These are phyloP conservation scores for Biston stratarius DNA, from an alignment of 2,888 invertebrate genomes.

Conservation along the genomic window DNA sequence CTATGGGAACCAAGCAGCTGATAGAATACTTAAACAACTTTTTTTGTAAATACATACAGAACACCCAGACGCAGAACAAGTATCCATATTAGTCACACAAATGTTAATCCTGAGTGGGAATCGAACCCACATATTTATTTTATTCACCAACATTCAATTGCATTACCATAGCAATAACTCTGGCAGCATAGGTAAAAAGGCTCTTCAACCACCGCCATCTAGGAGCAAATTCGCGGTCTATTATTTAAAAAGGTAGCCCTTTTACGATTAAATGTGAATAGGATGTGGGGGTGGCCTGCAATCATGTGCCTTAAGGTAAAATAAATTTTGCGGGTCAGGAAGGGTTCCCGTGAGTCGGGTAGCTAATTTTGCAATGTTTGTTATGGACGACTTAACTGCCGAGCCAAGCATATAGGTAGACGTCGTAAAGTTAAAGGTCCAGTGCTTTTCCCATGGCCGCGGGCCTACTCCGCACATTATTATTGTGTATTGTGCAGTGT, in stretches of 20 bases:
- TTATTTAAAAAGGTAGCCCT: conserved; percentile 40
- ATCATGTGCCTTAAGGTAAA: conserved; percentile 39
- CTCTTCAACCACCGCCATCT: conserved; percentile 18
- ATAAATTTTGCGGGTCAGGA: conserved; percentile 39
- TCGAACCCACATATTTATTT: too few species aligned
- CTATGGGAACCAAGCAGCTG: too few species aligned
- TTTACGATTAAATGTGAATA: conserved; percentile 40
- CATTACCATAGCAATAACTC: conserved; percentile 21
- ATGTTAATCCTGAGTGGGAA: too few species aligned
- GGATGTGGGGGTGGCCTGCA: conserved; percentile 37
- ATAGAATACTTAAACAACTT: too few species aligned
- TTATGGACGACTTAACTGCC: conserved; percentile 43
- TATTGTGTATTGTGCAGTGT: conserved; percentile 36
- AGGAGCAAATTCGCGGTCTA: conserved; percentile 32
- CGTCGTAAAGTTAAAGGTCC: conserved; percentile 43
- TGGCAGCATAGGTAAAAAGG: conserved; percentile 17
- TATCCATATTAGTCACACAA: too few species aligned
- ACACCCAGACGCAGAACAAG: too few species aligned
- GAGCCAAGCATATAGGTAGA: conserved; percentile 43
- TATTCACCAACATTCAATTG: conserved; percentile 21
- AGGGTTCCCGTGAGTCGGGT: conserved; percentile 40
- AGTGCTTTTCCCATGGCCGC: conserved; percentile 42
- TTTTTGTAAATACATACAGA: too few species aligned
- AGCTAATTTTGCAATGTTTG: conserved; percentile 45
- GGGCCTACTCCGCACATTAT: conserved; percentile 31